phyloP scores from a whole-genome alignment of 2,797 vertebrate species.

The Gymnopithys bicolor region DNA sequence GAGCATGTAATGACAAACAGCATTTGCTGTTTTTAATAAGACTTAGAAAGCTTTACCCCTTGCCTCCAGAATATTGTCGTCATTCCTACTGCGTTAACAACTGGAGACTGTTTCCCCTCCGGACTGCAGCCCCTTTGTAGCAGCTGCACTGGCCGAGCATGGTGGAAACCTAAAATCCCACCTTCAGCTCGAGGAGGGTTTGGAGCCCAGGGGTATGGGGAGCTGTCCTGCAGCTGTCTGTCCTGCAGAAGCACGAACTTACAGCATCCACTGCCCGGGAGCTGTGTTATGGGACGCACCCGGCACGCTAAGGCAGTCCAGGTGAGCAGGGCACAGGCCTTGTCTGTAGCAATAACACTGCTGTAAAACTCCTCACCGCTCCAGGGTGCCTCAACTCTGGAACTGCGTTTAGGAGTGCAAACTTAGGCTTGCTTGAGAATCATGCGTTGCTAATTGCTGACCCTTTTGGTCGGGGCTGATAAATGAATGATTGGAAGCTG shows the following conservation, averaged over 20 bases:
- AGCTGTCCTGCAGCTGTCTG: not conserved
- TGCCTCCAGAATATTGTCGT: slow-evolving; percentile 47
- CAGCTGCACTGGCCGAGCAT: not conserved
- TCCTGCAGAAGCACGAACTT: not conserved
- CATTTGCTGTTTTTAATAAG: slow-evolving; percentile 49
- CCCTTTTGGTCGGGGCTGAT: slow-evolving; percentile 25
- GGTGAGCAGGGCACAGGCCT: not conserved
- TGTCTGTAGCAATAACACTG: not conserved
- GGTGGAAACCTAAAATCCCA: slow-evolving; percentile 1
- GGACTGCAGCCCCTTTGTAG: not conserved
- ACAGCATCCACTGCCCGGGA: not conserved
- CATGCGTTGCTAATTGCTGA: slow-evolving; percentile 23
- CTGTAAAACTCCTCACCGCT: not conserved
- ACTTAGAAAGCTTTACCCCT: slow-evolving; percentile 52
- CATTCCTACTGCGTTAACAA: slow-evolving; percentile 36
- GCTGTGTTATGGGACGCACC: not conserved
- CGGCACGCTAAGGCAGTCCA: not conserved
- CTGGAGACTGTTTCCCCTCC: not conserved
- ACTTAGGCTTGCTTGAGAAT: slow-evolving; percentile 22
- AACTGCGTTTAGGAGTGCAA: not conserved
- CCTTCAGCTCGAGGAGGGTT: not conserved
- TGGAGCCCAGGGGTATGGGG: not conserved
- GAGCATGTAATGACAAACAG: slow-evolving; percentile 59
- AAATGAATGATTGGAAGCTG: slow-evolving; percentile 54
- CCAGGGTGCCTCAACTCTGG: not conserved